Base-by-base conservation (phyloP, 2,113 vertebrate genomes). In the Phyllostomus hastatus region DNA sequence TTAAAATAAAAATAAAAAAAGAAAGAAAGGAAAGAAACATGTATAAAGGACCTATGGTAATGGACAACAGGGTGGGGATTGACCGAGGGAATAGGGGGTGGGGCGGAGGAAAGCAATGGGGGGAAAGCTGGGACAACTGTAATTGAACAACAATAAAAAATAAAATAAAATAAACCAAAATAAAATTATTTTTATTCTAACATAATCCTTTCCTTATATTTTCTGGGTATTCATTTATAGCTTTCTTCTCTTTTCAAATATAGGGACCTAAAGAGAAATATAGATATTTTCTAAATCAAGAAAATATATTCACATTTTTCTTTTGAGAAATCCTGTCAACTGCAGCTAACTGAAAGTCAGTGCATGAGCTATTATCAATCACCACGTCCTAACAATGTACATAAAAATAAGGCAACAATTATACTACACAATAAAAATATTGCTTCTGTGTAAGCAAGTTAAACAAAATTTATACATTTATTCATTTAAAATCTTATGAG, bases 251-350 rank as follows among this genome's bases (percentile, higher is more conserved):
- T 35, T 79, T 85, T n/a, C 38, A 95, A 20, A 57, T 6, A 5
- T 43, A 5, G 48, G 59, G 80, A 48, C 28, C 4, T 70, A 88
- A 89, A 69, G 38, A 90, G 89, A 91, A 11, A 57, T 7, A 41
- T 4, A 66, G 2, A 64, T n/a, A n/a, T 93, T 95, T 90, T 73
- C 38, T 90, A 90, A 97, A 89, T 15, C 10, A 57, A 59, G 28
- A 54, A 70, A 86, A 75, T 38, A 94, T 43, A 79, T 82, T 93
- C 16, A 91, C 24, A 92, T 91, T 91, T 97, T 88, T 75, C 46
- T 50, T 86, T 28, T n/a, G 48, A 70, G 46, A 90, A 76, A 93
- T 57, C 5, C 61, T 93, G 90, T 28, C 22, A 70, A 43, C 87
- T 90, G n/a, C 4, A 76, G 33, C 2, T 88, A 90, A 75, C 3